Evolutionary conservation across 2,797 vertebrate species (phyloP), one percentile per base, ranked within the genome.

Genomic region (Dromococcyx pavoninus): DNA sequence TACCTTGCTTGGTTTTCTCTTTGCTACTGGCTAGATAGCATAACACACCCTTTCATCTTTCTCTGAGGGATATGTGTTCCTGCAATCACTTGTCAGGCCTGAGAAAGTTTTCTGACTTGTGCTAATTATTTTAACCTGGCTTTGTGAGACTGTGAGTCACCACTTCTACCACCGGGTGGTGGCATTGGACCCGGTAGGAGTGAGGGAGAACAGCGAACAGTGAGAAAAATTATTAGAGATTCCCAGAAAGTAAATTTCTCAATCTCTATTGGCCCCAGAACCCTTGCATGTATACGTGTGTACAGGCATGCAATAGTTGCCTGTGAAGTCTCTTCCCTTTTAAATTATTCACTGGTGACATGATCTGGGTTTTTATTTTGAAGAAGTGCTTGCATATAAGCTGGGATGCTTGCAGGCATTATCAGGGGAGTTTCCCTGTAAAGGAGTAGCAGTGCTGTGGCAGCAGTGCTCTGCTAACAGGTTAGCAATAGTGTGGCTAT

Each of bases 131-230:
- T 17, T 13, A 46, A 51, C 30, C 24, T 22, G 54, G 8, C 17
- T 4, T 9, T 30, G 11, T 17, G 56, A 12, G n/a, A n/a, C 32
- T 56, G 3, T 24, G 60, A 50, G 58, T 33, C 0, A 4, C 41
- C 53, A 0, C 24, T 70, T 58, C 61, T 33, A 48, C 96, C 97
- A 97, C 96, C 88, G 96, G 97, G 89, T 97, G 97, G 97, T 95
- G 95, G 91, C 87, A 97, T 30, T 10, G 33, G n/a, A 78, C 78
- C 11, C 33, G 1, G 44, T 28, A 93, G 27, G n/a, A 30, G 48
- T 43, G 73, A 69, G 7, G 24, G 5, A 48, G 43, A 41, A 3
- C 17, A 11, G 44, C 28, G 11, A 39, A 14, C 2, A 3, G 13
- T 0, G 14, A 21, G 51, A 43, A 69, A 69, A 89, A 9, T n/a